Percentiles rank a stretch among this genome's conserved stretches.
phyloP scores from a whole-genome alignment of 2,888 invertebrate species.

The Ceramica pisi region DNA sequence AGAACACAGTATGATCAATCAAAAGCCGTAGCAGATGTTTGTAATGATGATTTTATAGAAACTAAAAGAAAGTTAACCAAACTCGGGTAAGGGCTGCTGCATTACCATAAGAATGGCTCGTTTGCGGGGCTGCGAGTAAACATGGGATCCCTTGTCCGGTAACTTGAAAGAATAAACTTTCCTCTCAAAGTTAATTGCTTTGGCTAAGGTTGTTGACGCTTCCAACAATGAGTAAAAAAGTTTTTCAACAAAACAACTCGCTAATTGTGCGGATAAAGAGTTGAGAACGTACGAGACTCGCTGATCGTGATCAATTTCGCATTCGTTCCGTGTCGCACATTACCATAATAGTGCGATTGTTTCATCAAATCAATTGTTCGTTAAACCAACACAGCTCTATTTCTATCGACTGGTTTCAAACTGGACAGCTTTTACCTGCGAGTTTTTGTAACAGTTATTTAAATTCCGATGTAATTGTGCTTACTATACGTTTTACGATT shows the following conservation, averaged over 20 bases:
- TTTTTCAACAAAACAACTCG: slow-evolving; percentile 52
- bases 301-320: slow-evolving; percentile 67
- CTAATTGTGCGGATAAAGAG: slow-evolving; percentile 61
- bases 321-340: slow-evolving; percentile 74
- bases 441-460: slow-evolving; percentile 38
- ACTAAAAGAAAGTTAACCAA: slow-evolving; percentile 73
- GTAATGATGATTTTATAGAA: slow-evolving; percentile 66
- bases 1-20: slow-evolving; percentile 72
- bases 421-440: slow-evolving; percentile 40
- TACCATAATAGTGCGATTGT: slow-evolving; percentile 79
- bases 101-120: slow-evolving; percentile 84
- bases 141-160: slow-evolving; percentile 62
- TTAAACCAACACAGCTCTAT: slow-evolving; percentile 59
- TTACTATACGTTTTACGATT: slow-evolving; percentile 26
- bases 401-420: slow-evolving; percentile 52
- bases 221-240: slow-evolving; percentile 46
- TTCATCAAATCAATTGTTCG: slow-evolving; percentile 77
- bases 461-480: slow-evolving; percentile 55
- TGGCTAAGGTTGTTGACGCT: slow-evolving; percentile 50
- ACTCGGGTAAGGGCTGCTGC: slow-evolving; percentile 69
- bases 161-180: slow-evolving; percentile 75
- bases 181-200: slow-evolving; percentile 77
- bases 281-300: slow-evolving; percentile 60
- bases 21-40: slow-evolving; percentile 64
- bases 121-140: slow-evolving; percentile 73